A percentile compares a stretch with the other conserved stretches of the same genome.
phyloP scores from a whole-genome alignment of 2,113 vertebrate species.

The Martes martes region DNA sequence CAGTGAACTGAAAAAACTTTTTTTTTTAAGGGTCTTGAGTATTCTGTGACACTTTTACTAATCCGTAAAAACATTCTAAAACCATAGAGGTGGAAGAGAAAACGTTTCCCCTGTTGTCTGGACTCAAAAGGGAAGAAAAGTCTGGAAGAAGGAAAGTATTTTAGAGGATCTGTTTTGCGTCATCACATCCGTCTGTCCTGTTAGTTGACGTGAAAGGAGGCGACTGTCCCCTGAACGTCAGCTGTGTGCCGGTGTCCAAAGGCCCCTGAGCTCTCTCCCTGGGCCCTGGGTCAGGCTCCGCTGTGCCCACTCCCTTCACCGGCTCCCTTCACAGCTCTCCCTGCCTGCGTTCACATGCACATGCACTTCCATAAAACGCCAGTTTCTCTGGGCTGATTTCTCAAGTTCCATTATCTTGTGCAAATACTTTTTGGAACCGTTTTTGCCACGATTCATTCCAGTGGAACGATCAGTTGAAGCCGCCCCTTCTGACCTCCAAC shows the following conservation, averaged over 20 bases:
- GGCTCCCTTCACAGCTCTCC: not conserved
- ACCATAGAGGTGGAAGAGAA: not conserved
- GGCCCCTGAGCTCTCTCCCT: accelerated
- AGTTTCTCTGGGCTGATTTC: not conserved
- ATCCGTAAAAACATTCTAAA: not conserved
- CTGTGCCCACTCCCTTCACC: not conserved
- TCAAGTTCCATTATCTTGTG: slow-evolving; percentile 47
- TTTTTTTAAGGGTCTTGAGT: not conserved
- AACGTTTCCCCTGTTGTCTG: not conserved
- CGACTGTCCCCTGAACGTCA: not conserved
- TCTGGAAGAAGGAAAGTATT: not conserved
- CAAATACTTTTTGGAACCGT: slow-evolving; percentile 65
- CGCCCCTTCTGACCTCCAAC: not conserved
- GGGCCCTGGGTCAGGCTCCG: not conserved
- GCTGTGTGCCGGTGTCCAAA: no score
- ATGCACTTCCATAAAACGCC: not conserved
- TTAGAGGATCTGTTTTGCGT: not conserved
- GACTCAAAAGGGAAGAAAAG: not conserved
- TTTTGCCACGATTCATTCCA: not conserved
- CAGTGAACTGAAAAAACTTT: not conserved
- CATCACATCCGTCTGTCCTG: not conserved
- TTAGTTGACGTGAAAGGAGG: not conserved
- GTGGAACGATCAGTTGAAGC: not conserved
- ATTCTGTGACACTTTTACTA: not conserved
- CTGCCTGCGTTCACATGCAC: not conserved